A percentile compares a stretch with the other conserved stretches of the same genome.
These are phyloP conservation scores for Allygus modestus DNA, from an alignment of 2,888 invertebrate genomes.

Conservation along the genomic window DNA sequence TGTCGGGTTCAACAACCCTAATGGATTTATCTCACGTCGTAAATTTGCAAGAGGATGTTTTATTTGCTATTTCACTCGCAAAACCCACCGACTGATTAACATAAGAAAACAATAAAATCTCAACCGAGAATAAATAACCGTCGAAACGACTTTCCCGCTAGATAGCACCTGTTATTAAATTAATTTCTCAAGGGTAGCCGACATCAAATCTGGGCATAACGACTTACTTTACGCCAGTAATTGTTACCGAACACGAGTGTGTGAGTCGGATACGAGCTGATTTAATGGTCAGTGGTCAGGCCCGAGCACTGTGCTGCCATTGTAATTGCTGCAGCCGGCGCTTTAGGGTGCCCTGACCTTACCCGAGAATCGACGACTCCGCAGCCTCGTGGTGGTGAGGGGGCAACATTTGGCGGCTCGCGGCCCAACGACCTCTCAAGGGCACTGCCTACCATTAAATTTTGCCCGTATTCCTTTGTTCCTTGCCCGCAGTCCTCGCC, in stretches of 20 bases:
- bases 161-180: slow-evolving; percentile 47
- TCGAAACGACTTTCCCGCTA: slow-evolving; percentile 10
- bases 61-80: slow-evolving; percentile 30
- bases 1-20: not conserved
- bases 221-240: not conserved
- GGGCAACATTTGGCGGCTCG: slow-evolving; percentile 48
- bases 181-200: slow-evolving; percentile 12
- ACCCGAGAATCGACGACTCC: slow-evolving; percentile 54
- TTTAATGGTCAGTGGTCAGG: no score
- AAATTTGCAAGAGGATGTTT: slow-evolving; percentile 38
- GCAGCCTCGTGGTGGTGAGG: slow-evolving; percentile 3
- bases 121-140: not conserved
- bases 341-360: slow-evolving; percentile 57
- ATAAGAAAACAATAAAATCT: slow-evolving; percentile 44
- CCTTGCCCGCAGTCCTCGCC: slow-evolving; percentile 11
- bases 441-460: slow-evolving; percentile 57
- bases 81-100: slow-evolving; percentile 43
- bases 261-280: slow-evolving; percentile 6
- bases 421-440: slow-evolving; percentile 53
- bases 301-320: not conserved
- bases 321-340: slow-evolving; percentile 18
- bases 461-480: slow-evolving; percentile 56
- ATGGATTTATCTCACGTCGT: slow-evolving; percentile 10
- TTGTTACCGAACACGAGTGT: slow-evolving; percentile 7
- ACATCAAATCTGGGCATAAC: slow-evolving; percentile 17